Conservation (phyloP, 2,113 vertebrate species). For the Tetrax tetrax region DNA sequence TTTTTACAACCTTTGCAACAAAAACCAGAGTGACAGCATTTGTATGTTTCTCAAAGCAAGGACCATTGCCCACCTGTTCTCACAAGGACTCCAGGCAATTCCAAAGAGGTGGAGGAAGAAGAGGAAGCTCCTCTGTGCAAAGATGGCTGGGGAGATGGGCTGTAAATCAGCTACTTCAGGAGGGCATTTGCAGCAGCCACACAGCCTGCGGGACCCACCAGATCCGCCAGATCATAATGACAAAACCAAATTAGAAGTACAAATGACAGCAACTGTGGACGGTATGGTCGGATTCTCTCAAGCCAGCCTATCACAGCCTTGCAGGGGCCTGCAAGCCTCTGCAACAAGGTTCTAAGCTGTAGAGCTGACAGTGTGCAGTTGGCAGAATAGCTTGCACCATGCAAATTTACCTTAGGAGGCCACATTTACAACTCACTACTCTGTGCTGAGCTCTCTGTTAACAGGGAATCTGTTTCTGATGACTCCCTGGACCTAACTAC, state of each 20-base stretch:
- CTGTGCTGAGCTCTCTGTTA: neutral
- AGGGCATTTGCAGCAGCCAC: neutral
- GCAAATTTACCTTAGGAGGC: neutral
- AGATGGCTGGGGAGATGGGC: neutral
- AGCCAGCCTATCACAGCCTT: neutral
- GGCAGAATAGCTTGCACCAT: neutral
- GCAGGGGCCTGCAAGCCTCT: neutral
- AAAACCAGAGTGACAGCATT: neutral
- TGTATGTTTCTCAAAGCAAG: neutral
- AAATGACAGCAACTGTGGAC: neutral
- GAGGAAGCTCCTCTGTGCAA: neutral
- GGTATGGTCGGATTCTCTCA: accelerated
- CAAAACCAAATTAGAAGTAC: neutral
- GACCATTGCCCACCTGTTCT: neutral
- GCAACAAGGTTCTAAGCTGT: neutral
- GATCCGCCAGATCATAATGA: neutral
- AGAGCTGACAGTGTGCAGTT: neutral
- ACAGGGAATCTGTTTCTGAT: neutral
- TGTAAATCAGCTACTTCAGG: neutral
- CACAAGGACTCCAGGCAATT: neutral
- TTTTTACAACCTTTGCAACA: neutral
- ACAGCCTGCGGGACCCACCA: neutral
- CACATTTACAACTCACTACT: neutral
- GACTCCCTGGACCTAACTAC: neutral
- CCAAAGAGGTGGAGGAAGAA: neutral